Conservation (phyloP, 2,797 vertebrate genomes). For the Eupleurogrammus muticus region DNA sequence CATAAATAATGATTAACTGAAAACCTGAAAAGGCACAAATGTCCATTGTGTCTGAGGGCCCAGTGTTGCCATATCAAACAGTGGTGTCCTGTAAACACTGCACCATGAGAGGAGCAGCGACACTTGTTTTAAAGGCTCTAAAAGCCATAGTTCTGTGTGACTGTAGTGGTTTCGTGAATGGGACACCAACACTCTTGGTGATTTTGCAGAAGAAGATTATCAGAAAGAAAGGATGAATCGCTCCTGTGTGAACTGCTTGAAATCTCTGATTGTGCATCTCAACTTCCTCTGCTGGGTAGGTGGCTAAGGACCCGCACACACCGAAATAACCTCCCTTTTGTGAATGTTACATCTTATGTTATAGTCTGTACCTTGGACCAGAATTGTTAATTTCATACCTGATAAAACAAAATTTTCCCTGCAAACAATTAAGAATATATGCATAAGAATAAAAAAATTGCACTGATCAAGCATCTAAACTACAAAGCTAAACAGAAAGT, state of each 20-base stretch:
- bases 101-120: neutral
- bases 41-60: constrained; percentile 31
- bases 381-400: no score
- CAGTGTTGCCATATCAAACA: constrained; percentile 79
- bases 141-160: neutral
- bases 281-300: constrained; percentile 80
- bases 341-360: neutral
- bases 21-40: constrained; percentile 23
- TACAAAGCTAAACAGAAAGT: no score
- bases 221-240: constrained; percentile 60
- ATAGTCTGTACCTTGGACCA: neutral
- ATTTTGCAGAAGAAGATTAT: constrained; percentile 4
- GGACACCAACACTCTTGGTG: neutral
- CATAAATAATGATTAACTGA: constrained; percentile 39
- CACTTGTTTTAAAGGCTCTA: neutral
- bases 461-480: no score
- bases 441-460: no score
- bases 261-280: constrained; percentile 60
- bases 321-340: neutral
- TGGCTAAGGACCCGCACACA: neutral
- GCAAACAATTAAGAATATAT: no score
- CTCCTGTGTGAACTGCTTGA: constrained; percentile 60
- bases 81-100: constrained; percentile 68
- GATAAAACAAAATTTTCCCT: no score
- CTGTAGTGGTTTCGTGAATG: neutral